Base-by-base conservation (phyloP, 2,113 vertebrate species). In the Rynchops niger region DNA sequence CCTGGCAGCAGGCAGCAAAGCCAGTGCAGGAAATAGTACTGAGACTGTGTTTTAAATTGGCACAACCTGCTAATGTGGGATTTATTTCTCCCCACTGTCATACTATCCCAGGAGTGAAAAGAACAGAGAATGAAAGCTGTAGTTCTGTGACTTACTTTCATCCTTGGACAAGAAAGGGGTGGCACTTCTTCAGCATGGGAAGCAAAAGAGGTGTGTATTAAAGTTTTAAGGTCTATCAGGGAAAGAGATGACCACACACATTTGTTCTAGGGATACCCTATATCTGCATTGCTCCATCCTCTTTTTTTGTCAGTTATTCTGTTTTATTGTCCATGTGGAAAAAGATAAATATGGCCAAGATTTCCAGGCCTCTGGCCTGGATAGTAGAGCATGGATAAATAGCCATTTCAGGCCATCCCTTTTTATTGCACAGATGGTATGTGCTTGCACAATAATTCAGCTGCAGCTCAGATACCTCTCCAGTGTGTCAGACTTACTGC, bases 351-450 rank as follows among this genome's bases (percentile, higher is more conserved):
- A 86, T 2, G 23, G 32, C 73, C 49, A 43, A 84, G 86, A 84
- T 71, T 85, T 89, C 23, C 52, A 82, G 47, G 65, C 61, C 69
- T 89, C 43, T 94, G 86, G 26, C 50, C 32, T 78, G 42, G n/a
- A 73, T 67, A 74, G 66, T 7, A 94, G 52, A 82, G 77, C 70
- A 40, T 34, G 43, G 73, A 52, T 86, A 84, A 94, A 66, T 47
- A 79, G 16, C 52, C 15, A 29, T 63, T 74, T 55, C 16, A 74
- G 69, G 61, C 81, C 81, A 59, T 71, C 23, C 15, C 30, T 82
- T 70, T 87, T 87, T 52, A 43, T 65, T 82, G 56, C 86, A 59
- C 89, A 96, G 91, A 94, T 91, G 89, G 86, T 72, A 58, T 63
- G 26, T 79, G 49, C 81, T 96, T 93, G 56, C 84, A 87, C 30